A percentile compares a stretch with the other conserved stretches of the same genome.
These are phyloP conservation scores for Herminia tarsipennalis DNA, from an alignment of 2,888 invertebrate species.

Conservation along the genomic window DNA sequence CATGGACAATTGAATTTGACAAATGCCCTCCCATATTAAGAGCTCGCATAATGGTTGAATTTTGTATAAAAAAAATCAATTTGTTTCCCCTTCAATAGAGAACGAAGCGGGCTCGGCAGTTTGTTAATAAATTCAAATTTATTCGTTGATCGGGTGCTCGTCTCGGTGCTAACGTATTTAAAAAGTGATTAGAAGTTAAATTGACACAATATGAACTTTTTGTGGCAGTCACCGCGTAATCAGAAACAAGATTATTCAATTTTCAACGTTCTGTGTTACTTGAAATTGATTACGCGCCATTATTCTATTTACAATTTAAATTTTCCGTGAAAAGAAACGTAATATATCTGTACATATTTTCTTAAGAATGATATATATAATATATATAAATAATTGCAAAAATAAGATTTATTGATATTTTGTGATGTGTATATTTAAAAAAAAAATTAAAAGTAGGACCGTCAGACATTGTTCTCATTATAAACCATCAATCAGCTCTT, in stretches of 20 bases:
- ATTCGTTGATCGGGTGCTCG: conserved; percentile 79
- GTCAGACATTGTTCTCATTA: too few relatives aligned
- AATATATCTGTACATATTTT: too few relatives aligned
- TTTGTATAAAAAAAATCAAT: conserved; percentile 68
- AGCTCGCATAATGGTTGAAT: conserved; percentile 23
- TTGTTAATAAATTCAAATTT: conserved; percentile 84
- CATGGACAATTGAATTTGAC: conserved; percentile 4
- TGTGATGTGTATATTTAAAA: too few relatives aligned
- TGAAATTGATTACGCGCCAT: conserved; percentile 46
- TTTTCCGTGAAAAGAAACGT: conserved; percentile 10
- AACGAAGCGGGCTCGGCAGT: conserved; percentile 66
- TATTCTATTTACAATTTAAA: conserved; percentile 39
- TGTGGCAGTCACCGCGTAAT: conserved; percentile 72
- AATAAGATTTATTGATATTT: too few relatives aligned
- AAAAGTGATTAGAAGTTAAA: conserved; percentile 85
- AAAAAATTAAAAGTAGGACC: too few relatives aligned
- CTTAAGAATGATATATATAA: too few relatives aligned
- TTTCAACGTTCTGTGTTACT: conserved; percentile 56
- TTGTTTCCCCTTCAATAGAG: conserved; percentile 75
- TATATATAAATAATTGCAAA: too few relatives aligned
- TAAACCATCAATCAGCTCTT: too few relatives aligned
- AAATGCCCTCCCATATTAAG: conserved; percentile 9
- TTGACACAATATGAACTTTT: conserved; percentile 85
- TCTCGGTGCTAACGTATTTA: conserved; percentile 81
- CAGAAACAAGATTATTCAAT: conserved; percentile 79